Conservation (phyloP, 1,140 invertebrate species). For the Brachionus koreanus region DNA sequence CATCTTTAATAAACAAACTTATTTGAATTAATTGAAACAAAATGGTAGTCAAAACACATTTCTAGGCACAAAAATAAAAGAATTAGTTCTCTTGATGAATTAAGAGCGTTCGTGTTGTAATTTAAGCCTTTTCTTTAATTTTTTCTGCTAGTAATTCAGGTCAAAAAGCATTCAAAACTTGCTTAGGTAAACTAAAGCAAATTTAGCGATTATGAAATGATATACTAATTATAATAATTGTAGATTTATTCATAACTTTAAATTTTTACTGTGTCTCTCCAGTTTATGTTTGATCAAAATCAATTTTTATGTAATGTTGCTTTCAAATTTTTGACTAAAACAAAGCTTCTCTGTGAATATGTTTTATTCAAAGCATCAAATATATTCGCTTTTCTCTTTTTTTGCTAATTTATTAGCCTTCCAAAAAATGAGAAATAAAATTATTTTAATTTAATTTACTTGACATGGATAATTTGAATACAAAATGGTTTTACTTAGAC, state of each 20-base stretch:
- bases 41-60: background rate
- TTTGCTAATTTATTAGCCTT: background rate
- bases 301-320: background rate
- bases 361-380: background rate
- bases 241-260: background rate
- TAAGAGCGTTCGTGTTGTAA: background rate
- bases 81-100: background rate
- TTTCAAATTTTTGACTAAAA: background rate
- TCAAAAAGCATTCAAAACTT: background rate
- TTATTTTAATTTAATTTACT: too few relatives aligned
- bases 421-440: too few relatives aligned
- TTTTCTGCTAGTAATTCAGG: background rate
- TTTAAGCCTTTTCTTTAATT: background rate
- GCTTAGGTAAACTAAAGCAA: background rate
- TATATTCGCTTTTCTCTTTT: background rate
- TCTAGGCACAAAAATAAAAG: background rate
- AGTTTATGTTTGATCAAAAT: background rate
- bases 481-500: background rate
- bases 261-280: background rate
- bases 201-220: background rate
- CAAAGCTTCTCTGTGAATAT: background rate
- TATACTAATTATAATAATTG: background rate
- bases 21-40: background rate
- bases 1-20: background rate
- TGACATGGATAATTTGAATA: background rate